Percentiles rank a stretch among this genome's conserved stretches.
phyloP scores from a whole-genome alignment of 23 tunicate species.

The Diplosoma virens region DNA sequence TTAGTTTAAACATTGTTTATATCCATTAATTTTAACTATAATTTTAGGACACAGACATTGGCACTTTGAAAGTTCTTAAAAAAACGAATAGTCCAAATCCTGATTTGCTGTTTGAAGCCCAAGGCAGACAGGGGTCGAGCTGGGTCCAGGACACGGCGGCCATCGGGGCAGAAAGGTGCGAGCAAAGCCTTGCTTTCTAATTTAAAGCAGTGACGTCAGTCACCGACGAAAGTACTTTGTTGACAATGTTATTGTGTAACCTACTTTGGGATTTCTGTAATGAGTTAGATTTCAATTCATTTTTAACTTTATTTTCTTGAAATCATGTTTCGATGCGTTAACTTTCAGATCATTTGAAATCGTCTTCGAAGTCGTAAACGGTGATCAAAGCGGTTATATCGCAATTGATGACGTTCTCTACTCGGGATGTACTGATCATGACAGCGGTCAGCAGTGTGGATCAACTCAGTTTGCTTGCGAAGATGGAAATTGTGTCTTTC shows the following conservation, averaged over 20 bases:
- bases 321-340: too few species aligned
- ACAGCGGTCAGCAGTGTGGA: slow-evolving; percentile 39
- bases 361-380: slow-evolving; percentile 79
- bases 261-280: not conserved
- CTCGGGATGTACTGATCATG: slow-evolving; percentile 50
- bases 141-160: slow-evolving; percentile 34
- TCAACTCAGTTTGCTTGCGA: slow-evolving; percentile 45
- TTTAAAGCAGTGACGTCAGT: too few species aligned
- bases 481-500: slow-evolving; percentile 53
- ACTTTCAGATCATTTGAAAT: slow-evolving; percentile 74
- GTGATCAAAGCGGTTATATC: slow-evolving; percentile 55
- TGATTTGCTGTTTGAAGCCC: slow-evolving; percentile 12
- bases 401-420: slow-evolving; percentile 82
- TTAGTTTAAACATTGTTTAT: too few species aligned
- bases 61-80: slow-evolving; percentile 50
- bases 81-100: slow-evolving; percentile 44
- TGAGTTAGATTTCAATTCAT: too few species aligned
- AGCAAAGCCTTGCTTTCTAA: too few species aligned
- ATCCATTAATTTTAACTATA: too few species aligned
- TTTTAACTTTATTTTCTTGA: too few species aligned
- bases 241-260: not conserved
- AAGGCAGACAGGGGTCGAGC: slow-evolving; percentile 25
- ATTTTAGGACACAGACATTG: slow-evolving; percentile 38
- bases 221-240: not conserved
- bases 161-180: slow-evolving; percentile 53